Conservation (phyloP, 2,888 invertebrate species). For the Rhopalosiphum nymphaeae region DNA sequence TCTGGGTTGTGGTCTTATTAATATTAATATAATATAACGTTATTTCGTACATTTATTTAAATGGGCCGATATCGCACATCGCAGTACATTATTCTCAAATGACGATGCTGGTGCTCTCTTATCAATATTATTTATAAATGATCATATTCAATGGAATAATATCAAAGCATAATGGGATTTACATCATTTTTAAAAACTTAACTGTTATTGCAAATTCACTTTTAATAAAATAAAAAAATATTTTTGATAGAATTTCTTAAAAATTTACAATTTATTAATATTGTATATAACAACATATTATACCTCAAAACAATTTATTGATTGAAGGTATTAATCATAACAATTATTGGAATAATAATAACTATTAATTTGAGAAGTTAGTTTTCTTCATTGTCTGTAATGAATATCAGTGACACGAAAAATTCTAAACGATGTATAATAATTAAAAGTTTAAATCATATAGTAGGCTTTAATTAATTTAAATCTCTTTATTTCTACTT, state of each 20-base stretch:
- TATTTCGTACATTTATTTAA: background rate
- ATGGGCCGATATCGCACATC: background rate
- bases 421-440: background rate
- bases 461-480: background rate
- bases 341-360: background rate
- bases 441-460: background rate
- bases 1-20: background rate
- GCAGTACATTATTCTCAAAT: background rate
- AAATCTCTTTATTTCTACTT: background rate
- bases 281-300: too few relatives aligned
- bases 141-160: too few relatives aligned
- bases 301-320: background rate
- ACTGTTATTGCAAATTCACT: too few relatives aligned
- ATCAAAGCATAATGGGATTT: too few relatives aligned
- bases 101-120: too few relatives aligned
- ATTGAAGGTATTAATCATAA: background rate
- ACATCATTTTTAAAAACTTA: too few relatives aligned
- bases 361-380: background rate
- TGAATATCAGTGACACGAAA: background rate
- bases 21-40: background rate
- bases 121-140: too few relatives aligned
- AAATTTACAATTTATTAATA: background rate
- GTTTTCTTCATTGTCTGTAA: background rate
- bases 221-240: too few relatives aligned
- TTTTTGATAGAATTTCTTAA: too few relatives aligned